These are phyloP conservation scores for Acrocephalus kingi DNA, from an alignment of 2,113 vertebrate species.

Conservation along the genomic window DNA sequence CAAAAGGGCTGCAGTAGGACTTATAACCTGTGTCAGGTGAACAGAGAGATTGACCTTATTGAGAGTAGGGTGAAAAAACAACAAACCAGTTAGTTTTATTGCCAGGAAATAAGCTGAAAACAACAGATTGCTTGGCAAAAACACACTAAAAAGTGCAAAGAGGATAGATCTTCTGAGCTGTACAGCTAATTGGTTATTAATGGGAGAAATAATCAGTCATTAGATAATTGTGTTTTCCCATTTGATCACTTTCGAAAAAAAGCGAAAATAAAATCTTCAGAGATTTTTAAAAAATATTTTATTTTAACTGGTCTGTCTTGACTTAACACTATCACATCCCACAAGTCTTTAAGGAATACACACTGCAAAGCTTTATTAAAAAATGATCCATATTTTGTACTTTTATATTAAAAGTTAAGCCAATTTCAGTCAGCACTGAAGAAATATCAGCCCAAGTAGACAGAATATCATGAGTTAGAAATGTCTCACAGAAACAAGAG, in stretches of 20 bases:
- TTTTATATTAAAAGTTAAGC: neutral
- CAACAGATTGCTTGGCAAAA: neutral
- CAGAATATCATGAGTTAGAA: neutral
- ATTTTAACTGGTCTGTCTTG: neutral
- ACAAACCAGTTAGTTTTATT: neutral
- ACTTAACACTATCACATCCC: neutral
- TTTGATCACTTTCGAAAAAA: neutral
- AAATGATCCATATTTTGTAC: conserved; percentile 7
- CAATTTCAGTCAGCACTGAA: conserved; percentile 7
- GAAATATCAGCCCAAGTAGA: neutral
- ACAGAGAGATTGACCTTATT: neutral
- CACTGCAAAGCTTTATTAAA: conserved; percentile 22
- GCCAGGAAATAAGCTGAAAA: neutral
- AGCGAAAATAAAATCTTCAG: neutral
- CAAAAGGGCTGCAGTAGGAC: neutral
- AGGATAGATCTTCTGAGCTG: neutral
- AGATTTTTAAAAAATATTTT: neutral
- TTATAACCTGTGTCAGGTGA: neutral
- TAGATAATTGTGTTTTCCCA: neutral
- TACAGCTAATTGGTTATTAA: neutral
- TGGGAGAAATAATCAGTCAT: neutral
- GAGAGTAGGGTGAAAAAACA: neutral
- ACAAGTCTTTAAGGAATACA: neutral
- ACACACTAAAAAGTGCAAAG: neutral
- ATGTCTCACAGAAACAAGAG: neutral